Conservation (phyloP, 2,797 vertebrate genomes). For the Melanotaenia pygmaea region DNA sequence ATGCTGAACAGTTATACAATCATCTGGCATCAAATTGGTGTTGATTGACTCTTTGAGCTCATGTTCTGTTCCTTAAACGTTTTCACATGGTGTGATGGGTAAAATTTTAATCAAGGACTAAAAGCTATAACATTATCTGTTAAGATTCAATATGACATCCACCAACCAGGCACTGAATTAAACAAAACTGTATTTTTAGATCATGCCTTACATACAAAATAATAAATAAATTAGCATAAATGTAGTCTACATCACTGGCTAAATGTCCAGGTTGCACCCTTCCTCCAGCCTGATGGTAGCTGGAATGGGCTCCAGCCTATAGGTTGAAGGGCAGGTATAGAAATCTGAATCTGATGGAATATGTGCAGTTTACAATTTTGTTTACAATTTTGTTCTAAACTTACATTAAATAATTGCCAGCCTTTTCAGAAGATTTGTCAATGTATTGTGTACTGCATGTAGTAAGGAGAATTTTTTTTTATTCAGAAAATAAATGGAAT, state of each 20-base stretch:
- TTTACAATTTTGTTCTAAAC: not conserved
- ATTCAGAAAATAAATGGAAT: not conserved
- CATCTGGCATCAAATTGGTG: not conserved
- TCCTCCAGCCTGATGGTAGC: not conserved
- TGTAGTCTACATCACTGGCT: not conserved
- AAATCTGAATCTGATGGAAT: too few relatives aligned
- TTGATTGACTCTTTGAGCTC: not conserved
- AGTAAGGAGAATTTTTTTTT: not conserved
- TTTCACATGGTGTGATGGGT: not conserved
- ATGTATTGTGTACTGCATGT: too few relatives aligned
- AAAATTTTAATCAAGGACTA: not conserved
- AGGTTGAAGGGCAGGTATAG: too few relatives aligned
- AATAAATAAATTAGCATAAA: not conserved
- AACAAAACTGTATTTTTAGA: not conserved
- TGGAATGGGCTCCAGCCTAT: too few relatives aligned
- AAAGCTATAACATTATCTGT: not conserved
- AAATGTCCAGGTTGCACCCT: not conserved
- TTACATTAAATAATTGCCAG: not conserved
- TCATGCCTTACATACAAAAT: not conserved
- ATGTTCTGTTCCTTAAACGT: not conserved
- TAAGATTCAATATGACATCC: not conserved
- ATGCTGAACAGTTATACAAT: slow-evolving; percentile 7
- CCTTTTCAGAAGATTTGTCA: too few relatives aligned
- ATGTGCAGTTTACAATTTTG: not conserved
- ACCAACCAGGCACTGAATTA: not conserved